These are phyloP conservation scores for Apis dorsata DNA, from an alignment of 1,140 invertebrate species.

Conservation along the genomic window DNA sequence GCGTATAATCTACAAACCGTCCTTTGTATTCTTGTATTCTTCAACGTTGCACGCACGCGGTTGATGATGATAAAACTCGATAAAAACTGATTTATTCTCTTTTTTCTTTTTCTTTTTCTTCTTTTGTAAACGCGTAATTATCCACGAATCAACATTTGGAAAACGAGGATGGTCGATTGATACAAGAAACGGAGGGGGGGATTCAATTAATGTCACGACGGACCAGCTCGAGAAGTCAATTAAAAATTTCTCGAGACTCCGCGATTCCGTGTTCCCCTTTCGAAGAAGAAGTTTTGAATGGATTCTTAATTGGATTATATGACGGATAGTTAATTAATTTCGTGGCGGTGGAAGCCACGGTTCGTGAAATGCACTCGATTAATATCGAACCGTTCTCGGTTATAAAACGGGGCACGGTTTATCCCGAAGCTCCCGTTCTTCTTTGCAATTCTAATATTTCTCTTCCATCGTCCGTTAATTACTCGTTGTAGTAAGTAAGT, in stretches of 20 bases:
- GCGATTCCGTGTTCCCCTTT: not conserved
- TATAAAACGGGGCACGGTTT: not conserved
- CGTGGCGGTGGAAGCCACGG: not conserved
- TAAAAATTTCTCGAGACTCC: conserved; percentile 39
- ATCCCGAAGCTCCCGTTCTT: no score
- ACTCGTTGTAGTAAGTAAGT: not conserved
- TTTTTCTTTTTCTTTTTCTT: no score
- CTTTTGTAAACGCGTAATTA: no score
- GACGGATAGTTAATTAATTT: conserved; percentile 43
- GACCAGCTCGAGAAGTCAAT: conserved; percentile 5
- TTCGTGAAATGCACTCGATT: not conserved
- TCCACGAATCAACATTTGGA: not conserved
- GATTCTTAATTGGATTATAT: conserved; percentile 13
- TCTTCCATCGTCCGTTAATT: not conserved
- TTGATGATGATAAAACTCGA: conserved; percentile 5
- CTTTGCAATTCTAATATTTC: conserved; percentile 7
- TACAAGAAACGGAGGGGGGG: not conserved
- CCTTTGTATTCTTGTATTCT: not conserved
- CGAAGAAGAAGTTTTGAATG: conserved; percentile 18
- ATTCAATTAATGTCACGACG: conserved; percentile 36
- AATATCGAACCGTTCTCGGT: not conserved
- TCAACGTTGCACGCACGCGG: conserved; percentile 10
- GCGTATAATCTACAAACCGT: not conserved
- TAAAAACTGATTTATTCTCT: not conserved
- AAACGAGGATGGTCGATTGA: no score